Evolutionary conservation across 2,797 vertebrate genomes (phyloP).

Genomic region (Takifugu rubripes): DNA sequence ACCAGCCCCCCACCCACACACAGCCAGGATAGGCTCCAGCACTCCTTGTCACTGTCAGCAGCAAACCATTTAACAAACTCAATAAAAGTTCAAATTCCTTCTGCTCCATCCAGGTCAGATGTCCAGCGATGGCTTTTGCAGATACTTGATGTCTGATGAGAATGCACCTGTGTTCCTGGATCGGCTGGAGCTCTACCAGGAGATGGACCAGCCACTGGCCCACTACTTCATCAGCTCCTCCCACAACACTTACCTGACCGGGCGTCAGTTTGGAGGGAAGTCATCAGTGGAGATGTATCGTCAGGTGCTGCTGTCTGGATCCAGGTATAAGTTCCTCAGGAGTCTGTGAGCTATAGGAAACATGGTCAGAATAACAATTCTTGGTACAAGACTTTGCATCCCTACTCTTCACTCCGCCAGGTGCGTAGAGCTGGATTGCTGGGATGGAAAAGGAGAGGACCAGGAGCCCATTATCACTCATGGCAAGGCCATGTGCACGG

Average conservation of each 20-base stretch:
- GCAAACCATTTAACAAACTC: no score
- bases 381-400: not conserved
- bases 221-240: constrained; percentile 99
- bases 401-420: constrained; percentile 60
- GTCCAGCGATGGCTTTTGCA: constrained; percentile 96
- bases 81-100: not conserved
- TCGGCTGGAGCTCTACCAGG: constrained; percentile 93
- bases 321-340: constrained; percentile 78
- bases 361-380: no score
- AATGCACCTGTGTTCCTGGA: constrained; percentile 97
- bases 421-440: constrained; percentile 97
- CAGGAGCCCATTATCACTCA: constrained; percentile 99
- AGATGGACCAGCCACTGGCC: constrained; percentile 95
- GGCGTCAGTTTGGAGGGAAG: constrained; percentile 95
- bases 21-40: no score
- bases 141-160: constrained; percentile 98
- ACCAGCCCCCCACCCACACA: no score
- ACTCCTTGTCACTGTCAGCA: no score
- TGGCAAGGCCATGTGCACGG: constrained; percentile 98
- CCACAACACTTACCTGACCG: constrained; percentile 96
- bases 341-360: not conserved
- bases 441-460: constrained; percentile 99
- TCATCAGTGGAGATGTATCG: constrained; percentile 98
- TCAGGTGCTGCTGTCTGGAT: constrained; percentile 94
- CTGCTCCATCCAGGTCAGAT: constrained; percentile 76